Conservation (phyloP, 2,113 vertebrate genomes). For the Pao palembangensis region DNA sequence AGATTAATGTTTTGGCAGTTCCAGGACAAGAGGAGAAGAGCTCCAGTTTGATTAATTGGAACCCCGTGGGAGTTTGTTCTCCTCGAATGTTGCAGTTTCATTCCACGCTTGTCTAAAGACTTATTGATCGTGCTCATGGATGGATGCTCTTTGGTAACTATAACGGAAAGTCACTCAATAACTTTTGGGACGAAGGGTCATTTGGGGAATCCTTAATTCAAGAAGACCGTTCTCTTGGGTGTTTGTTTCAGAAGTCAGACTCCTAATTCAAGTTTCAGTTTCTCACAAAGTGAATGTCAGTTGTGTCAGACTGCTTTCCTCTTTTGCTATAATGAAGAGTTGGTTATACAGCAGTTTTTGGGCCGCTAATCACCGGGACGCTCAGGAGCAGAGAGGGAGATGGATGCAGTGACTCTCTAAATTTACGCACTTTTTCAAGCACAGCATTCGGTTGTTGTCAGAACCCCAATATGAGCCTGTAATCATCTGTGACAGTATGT, state of each 20-base stretch:
- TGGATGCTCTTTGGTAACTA: neutral
- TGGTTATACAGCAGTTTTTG: slow-evolving; percentile 6
- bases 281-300: neutral
- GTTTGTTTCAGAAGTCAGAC: no score
- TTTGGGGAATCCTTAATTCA: neutral
- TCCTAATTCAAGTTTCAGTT: no score
- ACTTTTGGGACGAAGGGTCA: slow-evolving; percentile 1
- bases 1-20: slow-evolving; percentile 29
- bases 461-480: neutral
- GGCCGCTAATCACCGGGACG: neutral
- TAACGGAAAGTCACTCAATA: slow-evolving; percentile 5
- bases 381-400: neutral
- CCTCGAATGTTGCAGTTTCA: neutral
- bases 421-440: neutral
- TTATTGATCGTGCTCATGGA: slow-evolving; percentile 23
- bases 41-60: slow-evolving; percentile 20
- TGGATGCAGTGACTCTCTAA: slow-evolving; percentile 4
- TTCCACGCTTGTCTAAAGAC: slow-evolving; percentile 14
- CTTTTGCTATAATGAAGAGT: slow-evolving; percentile 5
- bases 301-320: slow-evolving; percentile 3
- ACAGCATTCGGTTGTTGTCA: slow-evolving; percentile 7
- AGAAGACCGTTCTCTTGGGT: no score
- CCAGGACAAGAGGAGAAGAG: slow-evolving; percentile 14
- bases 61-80: slow-evolving; percentile 11
- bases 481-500: neutral